Base-by-base conservation (phyloP, 2,797 vertebrate species). In the Streptopelia turtur region DNA sequence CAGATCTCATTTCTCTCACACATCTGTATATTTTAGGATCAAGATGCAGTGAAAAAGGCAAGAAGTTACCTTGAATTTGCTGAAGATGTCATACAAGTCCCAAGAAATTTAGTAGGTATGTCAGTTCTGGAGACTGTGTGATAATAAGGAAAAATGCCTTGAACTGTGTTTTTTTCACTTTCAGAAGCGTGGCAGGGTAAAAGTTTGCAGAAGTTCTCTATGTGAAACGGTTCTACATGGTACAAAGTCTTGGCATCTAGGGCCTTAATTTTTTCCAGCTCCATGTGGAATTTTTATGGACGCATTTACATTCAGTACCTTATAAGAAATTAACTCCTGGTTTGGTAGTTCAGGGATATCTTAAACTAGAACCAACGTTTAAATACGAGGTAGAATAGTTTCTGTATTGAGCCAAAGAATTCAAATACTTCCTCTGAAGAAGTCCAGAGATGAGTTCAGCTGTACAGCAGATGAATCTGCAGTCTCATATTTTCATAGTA, bases 11-110 rank as follows among this genome's bases (percentile, higher is more conserved):
- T 52, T 78, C 22, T 83, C 15, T 92, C 28, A 6, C 31, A 13
- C 5, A 1, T 50, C 5, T 49, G 1, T 79, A 59, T 89, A 5
- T 75, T 86, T 55, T 91, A 99, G 99, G 99, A 99, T 97, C 99
- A 99, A 94, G 99, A 99, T 90, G 99, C 99, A 8, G 99, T 99
- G 57, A 99, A 99, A 95, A 98, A 99, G 76, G 99, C 99, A 61
- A 98, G 99, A 97, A 99, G 98, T 97, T 99, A 98, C 97, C 98
- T 99, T 96, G 99, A 99, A 95, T 99, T 99, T 98, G 99, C 99
- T 52, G 99, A 99, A 98, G 99, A 99, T 96, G 97, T 99, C 89
- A 99, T 99, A 95, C 99, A 99, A 97, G 99, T 99, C 95, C 99
- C 99, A 92, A 98, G 98, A 96, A 99, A 99, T 96, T 98, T 99